Base-by-base conservation (phyloP, 2,113 vertebrate genomes). In the Nyctereutes procyonoides region DNA sequence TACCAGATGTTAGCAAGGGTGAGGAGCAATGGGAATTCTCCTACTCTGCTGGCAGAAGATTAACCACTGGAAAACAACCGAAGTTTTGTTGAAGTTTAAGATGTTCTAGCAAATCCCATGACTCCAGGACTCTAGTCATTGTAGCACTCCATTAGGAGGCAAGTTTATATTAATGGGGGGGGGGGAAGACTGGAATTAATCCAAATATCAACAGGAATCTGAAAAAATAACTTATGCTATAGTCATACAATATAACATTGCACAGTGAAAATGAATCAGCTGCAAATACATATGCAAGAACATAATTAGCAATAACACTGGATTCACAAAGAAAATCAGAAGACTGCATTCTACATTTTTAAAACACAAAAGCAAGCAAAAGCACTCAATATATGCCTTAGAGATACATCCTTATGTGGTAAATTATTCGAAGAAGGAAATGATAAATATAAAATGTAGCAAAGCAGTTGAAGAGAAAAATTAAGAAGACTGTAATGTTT, bases 401-500 rank as follows among this genome's bases (percentile, higher is more conserved):
- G 14, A 79, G 43, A 82, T 48, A 62, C 35, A 77, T 20, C 62
- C 60, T 71, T 55, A 84, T 28, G 67, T 56, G 35, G 63, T 11
- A 55, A 80, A 28, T 80, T 51, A 81, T 81, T 91, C 51, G 24
- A 87, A 94, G 88, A 81, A 84, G n/a, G 19, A 91, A 86, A 90
- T 81, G 22, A 90, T 63, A 85, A 58, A 55, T 73, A 73, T 51
- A 92, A 96, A 96, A 71, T 67, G 80, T n/a, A 74, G 32, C 51
- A 88, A 13, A 91, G 48, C 38, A 53, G 19, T 15, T 85, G 32
- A 51, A 83, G 22, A 84, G 17, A 43, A 58, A 87, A 87, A 87
- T 63, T 38, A 83, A 67, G 10, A 63, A 35, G 51, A 90, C 15
- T 2, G 2, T 60, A 73, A 87, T n/a, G 17, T 58, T 92, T 56